Percentiles rank a stretch among this genome's conserved stretches.
Conservation (phyloP, 1,140 invertebrate species). For the Cotesia glomerata region DNA sequence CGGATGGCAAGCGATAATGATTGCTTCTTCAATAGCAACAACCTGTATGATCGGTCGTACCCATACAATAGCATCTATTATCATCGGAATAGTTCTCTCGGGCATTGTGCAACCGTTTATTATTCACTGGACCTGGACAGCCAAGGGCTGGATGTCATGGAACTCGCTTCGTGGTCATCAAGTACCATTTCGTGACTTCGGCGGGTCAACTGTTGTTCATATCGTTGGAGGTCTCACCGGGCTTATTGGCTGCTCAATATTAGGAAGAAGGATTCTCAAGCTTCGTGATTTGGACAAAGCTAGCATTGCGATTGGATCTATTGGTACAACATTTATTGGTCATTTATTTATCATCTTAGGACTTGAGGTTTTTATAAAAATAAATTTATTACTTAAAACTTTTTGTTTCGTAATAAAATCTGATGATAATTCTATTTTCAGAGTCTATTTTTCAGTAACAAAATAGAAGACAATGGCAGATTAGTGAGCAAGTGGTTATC, state of each 20-base stretch:
- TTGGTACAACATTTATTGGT: slow-evolving; percentile 37
- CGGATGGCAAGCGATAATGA: slow-evolving; percentile 41
- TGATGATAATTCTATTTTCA: not conserved
- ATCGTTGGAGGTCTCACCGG: slow-evolving; percentile 42
- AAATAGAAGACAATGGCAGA: not conserved
- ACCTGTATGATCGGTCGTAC: slow-evolving; percentile 40
- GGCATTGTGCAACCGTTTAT: slow-evolving; percentile 44
- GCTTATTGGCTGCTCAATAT: slow-evolving; percentile 38
- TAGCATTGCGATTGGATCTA: slow-evolving; percentile 35
- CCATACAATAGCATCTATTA: slow-evolving; percentile 39
- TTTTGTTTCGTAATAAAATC: no score
- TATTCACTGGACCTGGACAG: slow-evolving; percentile 46
- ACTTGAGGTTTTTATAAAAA: slow-evolving; percentile 37
- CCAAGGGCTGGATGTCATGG: slow-evolving; percentile 41
- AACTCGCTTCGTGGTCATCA: slow-evolving; percentile 17
- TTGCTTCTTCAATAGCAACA: slow-evolving; percentile 42
- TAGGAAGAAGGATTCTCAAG: slow-evolving; percentile 43
- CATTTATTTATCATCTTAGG: slow-evolving; percentile 43
- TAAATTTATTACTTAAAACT: not conserved
- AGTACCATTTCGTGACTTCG: slow-evolving; percentile 38
- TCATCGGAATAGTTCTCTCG: slow-evolving; percentile 30
- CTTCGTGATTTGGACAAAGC: slow-evolving; percentile 40
- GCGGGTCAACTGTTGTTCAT: slow-evolving; percentile 39
- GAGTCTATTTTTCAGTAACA: not conserved
- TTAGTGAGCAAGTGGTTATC: not conserved